These are phyloP conservation scores for Neodiprion lecontei DNA, from an alignment of 1,140 invertebrate species.

Conservation along the genomic window DNA sequence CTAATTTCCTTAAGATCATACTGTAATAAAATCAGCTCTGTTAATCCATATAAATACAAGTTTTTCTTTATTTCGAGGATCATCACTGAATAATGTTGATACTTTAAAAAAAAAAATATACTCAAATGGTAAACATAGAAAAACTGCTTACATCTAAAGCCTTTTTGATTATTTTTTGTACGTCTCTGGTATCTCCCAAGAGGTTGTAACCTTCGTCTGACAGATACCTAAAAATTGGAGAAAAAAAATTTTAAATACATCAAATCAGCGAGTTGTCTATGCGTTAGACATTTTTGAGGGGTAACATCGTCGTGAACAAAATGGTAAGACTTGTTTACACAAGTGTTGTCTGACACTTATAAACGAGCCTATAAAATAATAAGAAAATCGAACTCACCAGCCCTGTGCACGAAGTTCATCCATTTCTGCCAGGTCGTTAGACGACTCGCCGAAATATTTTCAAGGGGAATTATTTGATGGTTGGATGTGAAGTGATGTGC, in stretches of 20 bases:
- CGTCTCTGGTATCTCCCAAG: conserved; percentile 72
- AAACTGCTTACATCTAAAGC: conserved; percentile 77
- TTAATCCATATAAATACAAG: no score
- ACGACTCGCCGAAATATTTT: neutral
- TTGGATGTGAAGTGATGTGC: neutral
- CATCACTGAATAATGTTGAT: conserved; percentile 24
- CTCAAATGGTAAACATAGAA: conserved; percentile 19
- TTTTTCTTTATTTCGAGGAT: conserved; percentile 16
- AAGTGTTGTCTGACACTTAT: neutral
- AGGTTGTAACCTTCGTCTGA: conserved; percentile 71
- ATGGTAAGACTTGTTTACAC: neutral
- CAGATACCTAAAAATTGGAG: conserved; percentile 67
- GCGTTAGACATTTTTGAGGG: neutral
- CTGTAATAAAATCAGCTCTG: conserved; percentile 61
- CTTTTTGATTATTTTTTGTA: conserved; percentile 69
- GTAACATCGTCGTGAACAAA: neutral
- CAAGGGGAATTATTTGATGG: neutral
- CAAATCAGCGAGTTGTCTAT: neutral
- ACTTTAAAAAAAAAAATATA: conserved; percentile 18
- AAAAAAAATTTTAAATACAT: conserved; percentile 34
- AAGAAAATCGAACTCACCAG: conserved; percentile 61
- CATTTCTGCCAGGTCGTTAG: conserved; percentile 23
- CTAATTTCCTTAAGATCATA: conserved; percentile 81
- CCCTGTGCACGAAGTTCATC: conserved; percentile 65
- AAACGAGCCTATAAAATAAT: neutral